Percentiles rank a stretch among this genome's conserved stretches.
Conservation (phyloP, 2,113 vertebrate species). For the Heterotilapia buettikoferi region DNA sequence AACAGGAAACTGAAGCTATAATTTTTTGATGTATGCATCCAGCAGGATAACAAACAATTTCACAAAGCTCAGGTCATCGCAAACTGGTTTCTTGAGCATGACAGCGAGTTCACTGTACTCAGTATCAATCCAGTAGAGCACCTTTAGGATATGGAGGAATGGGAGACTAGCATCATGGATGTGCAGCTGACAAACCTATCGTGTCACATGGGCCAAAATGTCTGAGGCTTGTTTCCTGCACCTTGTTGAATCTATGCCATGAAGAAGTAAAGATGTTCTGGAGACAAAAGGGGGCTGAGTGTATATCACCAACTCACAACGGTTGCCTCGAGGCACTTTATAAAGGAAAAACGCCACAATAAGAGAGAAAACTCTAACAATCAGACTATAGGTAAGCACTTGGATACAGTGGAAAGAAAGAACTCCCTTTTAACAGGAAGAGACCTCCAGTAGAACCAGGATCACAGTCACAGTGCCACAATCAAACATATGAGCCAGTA, state of each 20-base stretch:
- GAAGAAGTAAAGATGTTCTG: background rate
- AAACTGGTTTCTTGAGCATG: background rate
- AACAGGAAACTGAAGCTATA: background rate
- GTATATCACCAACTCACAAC: background rate
- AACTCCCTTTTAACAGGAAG: background rate
- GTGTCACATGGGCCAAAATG: background rate
- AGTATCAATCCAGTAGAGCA: background rate
- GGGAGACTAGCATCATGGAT: background rate
- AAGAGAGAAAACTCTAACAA: background rate
- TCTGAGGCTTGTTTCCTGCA: background rate
- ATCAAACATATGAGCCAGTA: background rate
- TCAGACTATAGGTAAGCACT: background rate
- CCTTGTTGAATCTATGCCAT: background rate
- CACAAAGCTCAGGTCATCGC: background rate
- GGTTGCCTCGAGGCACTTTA: background rate
- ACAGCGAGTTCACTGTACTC: background rate
- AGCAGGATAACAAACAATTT: background rate
- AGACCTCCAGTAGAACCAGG: background rate
- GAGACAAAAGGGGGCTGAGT: rapidly evolving
- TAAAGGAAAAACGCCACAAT: rapidly evolving
- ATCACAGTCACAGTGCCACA: background rate
- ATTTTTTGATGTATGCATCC: rapidly evolving
- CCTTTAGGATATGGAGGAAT: background rate
- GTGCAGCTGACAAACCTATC: background rate
- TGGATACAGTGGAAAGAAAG: background rate